phyloP scores from a whole-genome alignment of 2,113 vertebrate species.

The Vimba vimba region DNA sequence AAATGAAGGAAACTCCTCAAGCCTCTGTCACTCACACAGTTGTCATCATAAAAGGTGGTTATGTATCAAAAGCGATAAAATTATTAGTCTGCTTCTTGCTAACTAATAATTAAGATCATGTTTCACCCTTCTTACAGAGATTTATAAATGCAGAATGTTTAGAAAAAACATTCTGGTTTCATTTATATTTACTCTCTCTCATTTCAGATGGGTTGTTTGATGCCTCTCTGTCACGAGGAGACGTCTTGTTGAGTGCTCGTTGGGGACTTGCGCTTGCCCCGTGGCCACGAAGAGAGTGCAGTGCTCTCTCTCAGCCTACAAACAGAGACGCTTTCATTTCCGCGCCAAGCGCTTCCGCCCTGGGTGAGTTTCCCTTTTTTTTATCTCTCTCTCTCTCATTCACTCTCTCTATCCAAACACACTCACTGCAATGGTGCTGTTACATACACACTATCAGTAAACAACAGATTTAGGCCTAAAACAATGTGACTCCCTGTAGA shows the following conservation, averaged over 20 bases:
- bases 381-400: slow-evolving; percentile 29
- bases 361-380: slow-evolving; percentile 48
- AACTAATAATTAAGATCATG: not conserved
- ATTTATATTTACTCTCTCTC: slow-evolving; percentile 35
- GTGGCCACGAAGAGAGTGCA: not conserved
- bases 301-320: slow-evolving; percentile 16
- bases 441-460: slow-evolving; percentile 57
- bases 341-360: slow-evolving; percentile 56
- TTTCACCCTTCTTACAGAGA: not conserved
- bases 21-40: not conserved
- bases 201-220: slow-evolving; percentile 24
- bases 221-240: slow-evolving; percentile 36
- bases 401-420: slow-evolving; percentile 48
- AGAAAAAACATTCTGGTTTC: not conserved
- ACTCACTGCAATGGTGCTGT: slow-evolving; percentile 16
- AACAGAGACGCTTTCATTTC: slow-evolving; percentile 51
- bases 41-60: not conserved
- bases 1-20: slow-evolving; percentile 9
- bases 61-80: not conserved
- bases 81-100: not conserved
- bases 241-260: slow-evolving; percentile 39
- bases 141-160: not conserved
- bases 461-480: slow-evolving; percentile 61
- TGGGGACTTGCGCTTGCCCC: slow-evolving; percentile 40
- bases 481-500: slow-evolving; percentile 51